Conservation (phyloP, 1,140 invertebrate species). For the Ericerus pela region DNA sequence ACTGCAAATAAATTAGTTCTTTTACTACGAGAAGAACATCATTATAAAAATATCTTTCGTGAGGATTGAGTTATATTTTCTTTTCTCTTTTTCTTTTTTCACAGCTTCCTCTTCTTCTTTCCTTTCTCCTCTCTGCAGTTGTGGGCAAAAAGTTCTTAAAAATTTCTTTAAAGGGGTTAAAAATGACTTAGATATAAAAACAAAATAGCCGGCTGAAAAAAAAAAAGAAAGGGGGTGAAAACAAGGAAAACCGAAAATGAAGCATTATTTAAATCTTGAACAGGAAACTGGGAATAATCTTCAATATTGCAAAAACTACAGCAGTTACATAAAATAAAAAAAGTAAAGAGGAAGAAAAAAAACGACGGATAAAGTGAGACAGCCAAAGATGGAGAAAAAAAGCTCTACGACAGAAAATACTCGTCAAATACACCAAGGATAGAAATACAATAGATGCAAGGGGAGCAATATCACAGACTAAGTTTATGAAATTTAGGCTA, state of each 20-base stretch:
- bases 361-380: not conserved
- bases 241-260: not conserved
- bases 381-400: not conserved
- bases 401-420: too few species aligned
- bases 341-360: not conserved
- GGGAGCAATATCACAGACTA: too few species aligned
- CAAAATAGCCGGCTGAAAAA: not conserved
- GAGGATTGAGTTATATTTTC: not conserved
- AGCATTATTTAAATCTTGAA: conserved; percentile 4
- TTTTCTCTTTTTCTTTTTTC: too few species aligned
- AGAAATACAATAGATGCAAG: too few species aligned
- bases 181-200: not conserved
- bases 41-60: conserved; percentile 3
- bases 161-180: not conserved
- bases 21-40: not conserved
- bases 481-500: not conserved
- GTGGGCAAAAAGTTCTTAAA: not conserved
- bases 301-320: conserved; percentile 6
- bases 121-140: too few species aligned
- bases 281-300: conserved; percentile 5
- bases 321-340: not conserved
- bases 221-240: not conserved
- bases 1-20: conserved; percentile 1
- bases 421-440: too few species aligned
- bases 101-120: too few species aligned